Evolutionary conservation across 2,113 vertebrate species (phyloP), one percentile per base, ranked within the genome.

Genomic region (Suricata suricatta): DNA sequence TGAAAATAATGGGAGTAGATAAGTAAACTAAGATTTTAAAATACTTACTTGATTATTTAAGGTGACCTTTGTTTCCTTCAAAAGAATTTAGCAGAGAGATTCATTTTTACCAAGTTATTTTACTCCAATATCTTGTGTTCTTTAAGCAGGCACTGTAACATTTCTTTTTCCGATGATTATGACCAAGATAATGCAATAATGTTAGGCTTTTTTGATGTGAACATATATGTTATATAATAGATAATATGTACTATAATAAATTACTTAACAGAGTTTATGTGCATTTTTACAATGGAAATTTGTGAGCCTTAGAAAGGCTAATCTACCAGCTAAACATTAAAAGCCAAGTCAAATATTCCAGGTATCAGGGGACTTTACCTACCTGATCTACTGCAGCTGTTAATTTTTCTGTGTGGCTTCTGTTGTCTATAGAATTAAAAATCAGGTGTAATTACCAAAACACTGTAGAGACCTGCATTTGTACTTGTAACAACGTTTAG

Each of bases 1-100:
- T 82, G 16, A 95, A 93, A 93, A 71, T 82, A 60, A 52, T 84
- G 52, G 16, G 38, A 81, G 31, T 86, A 33, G 33, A 63, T 83
- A 82, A n/a, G 35, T 57, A 52, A 71, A 27, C 7, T 64, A 92
- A 57, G 35, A 89, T 95, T 88, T 47, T 72, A 47, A 93, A 88
- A 93, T 95, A 50, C 72, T 95, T 82, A 60, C 19, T 72, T 97
- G 33, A 60, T 94, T 96, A 54, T 88, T 96, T 97, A 33, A 63
- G 6, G 69, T 89, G 15, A 76, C 5, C 35, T 38, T 91, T 68
- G n/a, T 52, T 95, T 68, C 7, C 6, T 33, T 89, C 21, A 93
- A 50, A 97, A 89, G 1, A 84, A 86, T 83, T 72, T 79, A 85
- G 1, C 44, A 93, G 52, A 21, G n/a, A 76, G 41, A 60, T 9